Base-by-base conservation (phyloP, 2,888 invertebrate species). In the Scaptomyza tumidula region DNA sequence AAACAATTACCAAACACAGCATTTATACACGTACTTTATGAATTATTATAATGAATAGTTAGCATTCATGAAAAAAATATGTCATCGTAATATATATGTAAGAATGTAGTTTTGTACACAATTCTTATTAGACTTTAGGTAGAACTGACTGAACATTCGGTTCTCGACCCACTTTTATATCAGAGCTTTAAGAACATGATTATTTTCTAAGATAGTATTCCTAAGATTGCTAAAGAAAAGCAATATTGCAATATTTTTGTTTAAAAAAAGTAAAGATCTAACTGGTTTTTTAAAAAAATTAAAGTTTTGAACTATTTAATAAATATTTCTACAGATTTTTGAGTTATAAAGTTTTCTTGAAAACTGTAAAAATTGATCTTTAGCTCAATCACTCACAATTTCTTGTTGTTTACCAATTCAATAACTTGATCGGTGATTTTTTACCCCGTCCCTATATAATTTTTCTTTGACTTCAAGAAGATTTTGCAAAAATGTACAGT, bases 1-100 rank as follows among this genome's bases (percentile, higher is more conserved):
- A 41, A 61, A 41, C 46, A 75, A 73, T 63, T 70, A 70, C 14
- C 35, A n/a, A 37, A 27, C 7, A 27, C 19, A 54, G 24, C 50
- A 50, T 33, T 27, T 37, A 31, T 37, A 31, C 48, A 53, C 48
- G 53, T 58, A 46, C 10, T 16, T 35, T 41, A 46, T n/a, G 24
- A 48, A 55, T 46, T 63, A 49, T 58, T 33, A 27, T 44, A 52
- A 41, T 16, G 55, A 55, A 50, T 61, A 55, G n/a, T 49, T 44
- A 66, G 33, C 31, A 57, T 50, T 16, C 16, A 58, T n/a, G 31
- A 37, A 27, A 41, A 43, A 39, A 65, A 57, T 39, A 39, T 71
- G 55, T 74, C 46, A 55, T 13, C 10, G 9, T 24, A 45, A 1
- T 11, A 16, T 5, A 6, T 35, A 35, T 24, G 3, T 24, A 24